phyloP scores from a whole-genome alignment of 1,140 invertebrate species.

The Tetranychus cinnabarinus region DNA sequence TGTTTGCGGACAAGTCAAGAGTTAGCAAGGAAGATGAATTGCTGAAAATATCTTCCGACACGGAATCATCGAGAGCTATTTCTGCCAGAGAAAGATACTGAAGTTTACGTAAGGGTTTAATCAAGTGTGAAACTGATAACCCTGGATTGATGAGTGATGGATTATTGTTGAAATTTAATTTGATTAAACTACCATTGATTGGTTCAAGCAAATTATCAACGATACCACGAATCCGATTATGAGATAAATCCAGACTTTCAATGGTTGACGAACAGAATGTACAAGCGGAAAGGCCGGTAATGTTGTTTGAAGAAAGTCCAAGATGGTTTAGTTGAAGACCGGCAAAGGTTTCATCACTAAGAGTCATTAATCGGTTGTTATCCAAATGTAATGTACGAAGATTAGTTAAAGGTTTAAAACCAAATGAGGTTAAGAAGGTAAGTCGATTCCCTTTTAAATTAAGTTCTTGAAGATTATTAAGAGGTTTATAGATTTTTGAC shows the following conservation, averaged over 20 bases:
- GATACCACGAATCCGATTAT: constrained; percentile 1
- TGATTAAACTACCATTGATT: background rate
- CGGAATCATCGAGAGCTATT: constrained; percentile 6
- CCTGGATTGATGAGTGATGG: background rate
- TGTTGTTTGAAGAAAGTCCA: constrained; percentile 37
- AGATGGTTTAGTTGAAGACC: constrained; percentile 26
- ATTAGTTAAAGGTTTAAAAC: constrained; percentile 35
- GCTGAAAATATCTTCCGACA: constrained; percentile 24
- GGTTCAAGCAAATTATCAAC: background rate
- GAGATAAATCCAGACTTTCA: constrained; percentile 23
- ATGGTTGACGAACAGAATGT: constrained; percentile 38
- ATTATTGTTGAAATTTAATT: background rate
- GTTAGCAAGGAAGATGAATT: constrained; percentile 20
- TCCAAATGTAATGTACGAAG: constrained; percentile 20
- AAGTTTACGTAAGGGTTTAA: background rate
- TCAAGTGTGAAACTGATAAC: background rate
- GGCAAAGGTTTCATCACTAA: constrained; percentile 43
- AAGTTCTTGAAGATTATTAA: background rate
- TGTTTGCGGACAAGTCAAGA: constrained; percentile 24
- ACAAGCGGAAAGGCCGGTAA: constrained; percentile 39
- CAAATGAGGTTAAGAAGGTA: constrained; percentile 17
- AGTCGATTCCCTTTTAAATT: background rate
- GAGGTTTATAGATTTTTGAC: background rate
- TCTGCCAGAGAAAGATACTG: background rate
- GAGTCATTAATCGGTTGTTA: constrained; percentile 41